phyloP scores from a whole-genome alignment of 2,113 vertebrate species.

The Maccullochella peelii region DNA sequence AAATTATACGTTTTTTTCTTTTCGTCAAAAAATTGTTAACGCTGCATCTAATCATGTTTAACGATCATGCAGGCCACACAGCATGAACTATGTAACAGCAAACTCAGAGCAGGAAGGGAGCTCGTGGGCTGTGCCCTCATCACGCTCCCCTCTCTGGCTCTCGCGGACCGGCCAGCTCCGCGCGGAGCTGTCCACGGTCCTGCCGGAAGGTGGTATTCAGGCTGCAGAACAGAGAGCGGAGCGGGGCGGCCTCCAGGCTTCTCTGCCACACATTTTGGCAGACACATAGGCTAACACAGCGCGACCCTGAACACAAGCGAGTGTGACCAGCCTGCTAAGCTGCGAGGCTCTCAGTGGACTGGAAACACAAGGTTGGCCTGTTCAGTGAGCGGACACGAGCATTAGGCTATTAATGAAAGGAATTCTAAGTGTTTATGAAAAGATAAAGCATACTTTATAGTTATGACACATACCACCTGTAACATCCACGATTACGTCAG shows the following conservation, averaged over 20 bases:
- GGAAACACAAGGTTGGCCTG: background rate
- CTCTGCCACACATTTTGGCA: background rate
- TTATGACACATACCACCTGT: constrained; percentile 33
- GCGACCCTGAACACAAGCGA: background rate
- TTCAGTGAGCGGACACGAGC: background rate
- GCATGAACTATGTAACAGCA: constrained; percentile 13
- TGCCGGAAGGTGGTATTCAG: constrained; percentile 48
- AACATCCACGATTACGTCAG: constrained; percentile 25
- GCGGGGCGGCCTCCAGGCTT: background rate
- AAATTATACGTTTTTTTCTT: too few species aligned
- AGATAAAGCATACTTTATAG: background rate
- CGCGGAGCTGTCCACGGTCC: constrained; percentile 82
- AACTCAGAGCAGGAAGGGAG: constrained; percentile 12
- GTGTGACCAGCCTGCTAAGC: background rate
- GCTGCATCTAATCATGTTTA: background rate
- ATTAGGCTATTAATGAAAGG: background rate
- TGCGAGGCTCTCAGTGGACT: background rate
- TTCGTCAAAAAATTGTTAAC: background rate
- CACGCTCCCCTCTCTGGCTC: background rate
- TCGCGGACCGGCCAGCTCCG: background rate
- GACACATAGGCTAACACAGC: background rate
- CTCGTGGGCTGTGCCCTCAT: too few species aligned
- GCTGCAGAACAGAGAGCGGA: background rate
- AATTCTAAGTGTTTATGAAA: background rate
- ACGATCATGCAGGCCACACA: background rate